Evolutionary conservation across 1,140 invertebrate genomes (phyloP).

Genomic region (Cydia pomonella): DNA sequence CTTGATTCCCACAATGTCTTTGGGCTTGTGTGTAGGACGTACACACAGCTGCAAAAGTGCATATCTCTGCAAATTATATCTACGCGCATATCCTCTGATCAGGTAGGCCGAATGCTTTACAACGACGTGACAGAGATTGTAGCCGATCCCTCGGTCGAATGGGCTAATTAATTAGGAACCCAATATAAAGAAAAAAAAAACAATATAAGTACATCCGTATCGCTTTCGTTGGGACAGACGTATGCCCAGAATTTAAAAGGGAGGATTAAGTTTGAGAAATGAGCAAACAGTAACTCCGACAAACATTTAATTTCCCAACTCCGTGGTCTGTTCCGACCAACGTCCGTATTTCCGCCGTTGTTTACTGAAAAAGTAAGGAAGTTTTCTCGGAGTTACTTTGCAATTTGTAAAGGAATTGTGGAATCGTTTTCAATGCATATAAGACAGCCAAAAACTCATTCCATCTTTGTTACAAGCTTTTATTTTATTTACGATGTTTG

Average conservation of each 20-base stretch:
- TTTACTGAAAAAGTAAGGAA: neutral
- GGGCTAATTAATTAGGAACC: no score
- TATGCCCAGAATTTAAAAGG: slow-evolving; percentile 15
- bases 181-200: neutral
- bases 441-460: neutral
- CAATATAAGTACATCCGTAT: neutral
- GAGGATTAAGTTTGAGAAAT: neutral
- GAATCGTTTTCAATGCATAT: neutral
- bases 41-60: no score
- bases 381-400: neutral
- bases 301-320: slow-evolving; percentile 21
- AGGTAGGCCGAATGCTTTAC: no score
- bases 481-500: no score
- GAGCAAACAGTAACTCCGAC: slow-evolving; percentile 8
- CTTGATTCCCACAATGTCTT: no score
- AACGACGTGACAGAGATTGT: no score
- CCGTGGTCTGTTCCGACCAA: neutral
- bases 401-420: neutral
- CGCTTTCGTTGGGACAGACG: neutral
- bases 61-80: no score
- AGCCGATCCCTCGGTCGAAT: no score
- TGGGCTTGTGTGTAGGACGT: no score
- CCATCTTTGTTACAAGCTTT: no score
- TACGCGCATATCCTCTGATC: no score
- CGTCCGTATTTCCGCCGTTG: neutral